Conservation (phyloP, 2,113 vertebrate species). For the Condylura cristata region DNA sequence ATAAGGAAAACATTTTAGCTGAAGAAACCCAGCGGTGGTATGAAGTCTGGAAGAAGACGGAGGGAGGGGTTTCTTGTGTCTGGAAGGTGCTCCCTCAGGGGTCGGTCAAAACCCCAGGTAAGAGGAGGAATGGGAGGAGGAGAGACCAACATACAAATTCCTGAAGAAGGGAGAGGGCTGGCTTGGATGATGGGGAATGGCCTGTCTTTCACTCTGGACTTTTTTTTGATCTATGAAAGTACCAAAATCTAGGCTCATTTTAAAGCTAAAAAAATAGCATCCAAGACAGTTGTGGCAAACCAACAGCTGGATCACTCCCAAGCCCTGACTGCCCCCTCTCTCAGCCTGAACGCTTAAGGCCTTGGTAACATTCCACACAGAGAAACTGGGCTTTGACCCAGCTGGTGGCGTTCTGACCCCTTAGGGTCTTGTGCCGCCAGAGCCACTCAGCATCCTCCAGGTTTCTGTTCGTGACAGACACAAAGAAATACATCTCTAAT, state of each 20-base stretch:
- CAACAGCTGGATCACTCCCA: not conserved
- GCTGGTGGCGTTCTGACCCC: not conserved
- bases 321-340: no score
- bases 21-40: not conserved
- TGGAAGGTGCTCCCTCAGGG: not conserved
- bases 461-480: not conserved
- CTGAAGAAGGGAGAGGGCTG: not conserved
- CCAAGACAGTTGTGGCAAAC: not conserved
- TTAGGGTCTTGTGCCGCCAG: not conserved
- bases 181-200: not conserved
- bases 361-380: not conserved
- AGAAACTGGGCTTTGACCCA: not conserved
- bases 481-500: slow-evolving; percentile 13
- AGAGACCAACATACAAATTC: not conserved
- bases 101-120: not conserved
- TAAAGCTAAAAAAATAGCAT: not conserved
- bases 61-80: not conserved
- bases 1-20: not conserved
- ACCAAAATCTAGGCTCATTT: not conserved
- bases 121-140: not conserved
- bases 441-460: not conserved
- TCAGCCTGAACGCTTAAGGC: not conserved
- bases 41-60: not conserved
- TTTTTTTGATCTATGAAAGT: not conserved
- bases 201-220: not conserved